Base-by-base conservation (phyloP, 2,888 invertebrate species). In the Elmis aenea region DNA sequence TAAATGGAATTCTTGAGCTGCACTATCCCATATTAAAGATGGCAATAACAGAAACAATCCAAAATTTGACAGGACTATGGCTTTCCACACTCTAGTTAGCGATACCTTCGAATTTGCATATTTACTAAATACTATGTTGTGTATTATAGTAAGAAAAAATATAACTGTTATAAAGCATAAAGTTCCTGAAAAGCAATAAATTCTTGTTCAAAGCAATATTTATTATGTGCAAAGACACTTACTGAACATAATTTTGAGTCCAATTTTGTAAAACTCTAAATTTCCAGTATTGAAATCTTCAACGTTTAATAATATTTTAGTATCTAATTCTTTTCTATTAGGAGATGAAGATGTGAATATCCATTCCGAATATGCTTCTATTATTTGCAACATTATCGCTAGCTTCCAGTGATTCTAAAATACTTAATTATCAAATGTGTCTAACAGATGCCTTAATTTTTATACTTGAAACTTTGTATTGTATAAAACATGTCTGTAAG, bases 401-500 rank as follows among this genome's bases (percentile, higher is more conserved):
- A 93, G 67, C 64, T 90, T 90, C 89, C 65, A 66, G 38, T 61
- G 62, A 46, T 58, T 55, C 64, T 66, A 35, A 35, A 59, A 55
- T 21, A 33, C 26, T 11, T 29, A 14, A 26, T 26, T 9, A 21
- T 8, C 14, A 13, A 20, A 9, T 13, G 9, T 20, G 8, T 18
- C 8, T 5, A 6, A 8, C 18, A 18, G 5, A 6, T 18, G 5
- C 18, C 5, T 6, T 18, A 18, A 34, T 10, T 5, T n/a, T 54
- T 57, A 58, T 62, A 87, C 88, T 72, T 84, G 80, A 59, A 88
- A 85, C 27, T 79, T 71, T 4, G 82, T 79, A 62, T 94, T 94
- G 50, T 81, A 84, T 6, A 94, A 69, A 16, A 92, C 73, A 70
- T 94, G 94, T 16, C 91, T 72, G 61, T 89, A 91, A 0, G 91